Base-by-base conservation (phyloP, 2,113 vertebrate species). In the Cairina moschata region DNA sequence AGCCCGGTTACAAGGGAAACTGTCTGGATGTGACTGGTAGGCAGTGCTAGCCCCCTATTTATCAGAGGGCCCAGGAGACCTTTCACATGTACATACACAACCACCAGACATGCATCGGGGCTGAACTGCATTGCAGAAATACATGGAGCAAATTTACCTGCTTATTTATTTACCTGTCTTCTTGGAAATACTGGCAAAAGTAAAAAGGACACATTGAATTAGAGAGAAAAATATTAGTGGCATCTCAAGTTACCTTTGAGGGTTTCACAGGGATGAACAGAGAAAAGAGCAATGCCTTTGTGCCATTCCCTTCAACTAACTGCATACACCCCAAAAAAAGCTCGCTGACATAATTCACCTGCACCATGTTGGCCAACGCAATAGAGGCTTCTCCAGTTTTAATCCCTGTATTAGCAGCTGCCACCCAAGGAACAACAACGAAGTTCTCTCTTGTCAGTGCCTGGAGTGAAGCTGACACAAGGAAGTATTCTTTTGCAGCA, bases 11-110 rank as follows among this genome's bases (percentile, higher is more conserved):
- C 50, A 89, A 78, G 26, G 66, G 26, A 38, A 90, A 9, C 10
- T 46, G 16, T 46, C 92, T 65, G 23, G 62, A n/a, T 69, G 55
- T 31, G 29, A 38, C 46, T 56, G 54, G 54, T 17, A 74, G 34
- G 55, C 22, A 42, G 25, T 48, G 31, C 15, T 71, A 93, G 26
- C 8, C 58, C 79, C 58, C 4, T 14, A 23, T 34, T 86, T 67
- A 80, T 22, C 52, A 55, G 6, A 46, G 40, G 25, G 36, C 38
- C 21, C 26, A n/a, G 17, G 42, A 93, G n/a, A 48, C 36, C 0
- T 0, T 31, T 17, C 3, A 80, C 8, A 22, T 46, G 8, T 44
- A 31, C 13, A 17, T 4, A 13, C 3, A 1, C 25, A 76, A 52
- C 38, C 14, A 17, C 22, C n/a, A 82, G 13, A 29, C 18, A 12